Conservation (phyloP, 1,140 invertebrate species). For the Conus ventricosus region DNA sequence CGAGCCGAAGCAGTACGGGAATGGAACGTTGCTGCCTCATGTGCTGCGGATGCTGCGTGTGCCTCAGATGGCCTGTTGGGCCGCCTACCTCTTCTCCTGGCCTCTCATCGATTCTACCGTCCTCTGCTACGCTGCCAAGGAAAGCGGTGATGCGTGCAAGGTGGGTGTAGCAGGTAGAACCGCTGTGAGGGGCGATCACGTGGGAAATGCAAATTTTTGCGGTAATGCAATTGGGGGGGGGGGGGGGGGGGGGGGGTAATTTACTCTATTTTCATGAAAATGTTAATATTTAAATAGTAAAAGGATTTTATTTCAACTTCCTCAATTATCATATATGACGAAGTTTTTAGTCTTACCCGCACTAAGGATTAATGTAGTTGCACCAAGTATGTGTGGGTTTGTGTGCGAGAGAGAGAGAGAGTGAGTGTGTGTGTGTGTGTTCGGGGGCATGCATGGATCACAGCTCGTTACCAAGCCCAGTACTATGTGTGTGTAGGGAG, state of each 20-base stretch:
- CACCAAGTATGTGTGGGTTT: neutral
- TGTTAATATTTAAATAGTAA: too few relatives aligned
- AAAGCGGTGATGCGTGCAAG: slow-evolving; percentile 32
- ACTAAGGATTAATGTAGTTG: neutral
- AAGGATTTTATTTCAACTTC: too few relatives aligned
- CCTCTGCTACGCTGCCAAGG: slow-evolving; percentile 32
- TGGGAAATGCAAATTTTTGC: too few relatives aligned
- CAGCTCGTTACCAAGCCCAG: too few relatives aligned
- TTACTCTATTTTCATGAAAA: too few relatives aligned
- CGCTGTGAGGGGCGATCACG: too few relatives aligned
- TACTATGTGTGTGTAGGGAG: slow-evolving; percentile 32
- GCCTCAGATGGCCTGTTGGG: slow-evolving; percentile 23
- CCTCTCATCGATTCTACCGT: slow-evolving; percentile 35
- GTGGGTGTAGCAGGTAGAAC: neutral
- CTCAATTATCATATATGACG: too few relatives aligned
- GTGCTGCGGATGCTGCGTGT: slow-evolving; percentile 30
- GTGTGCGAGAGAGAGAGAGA: neutral
- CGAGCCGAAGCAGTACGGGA: slow-evolving; percentile 35
- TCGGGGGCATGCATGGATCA: too few relatives aligned
- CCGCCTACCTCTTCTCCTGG: slow-evolving; percentile 26
- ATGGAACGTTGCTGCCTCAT: slow-evolving; percentile 40
- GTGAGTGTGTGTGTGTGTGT: neutral
- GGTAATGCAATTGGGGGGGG: too few relatives aligned
- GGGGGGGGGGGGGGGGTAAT: too few relatives aligned
- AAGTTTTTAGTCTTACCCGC: too few relatives aligned